Base-by-base conservation (phyloP, 2,888 invertebrate genomes). In the Chymomyza amoena region DNA sequence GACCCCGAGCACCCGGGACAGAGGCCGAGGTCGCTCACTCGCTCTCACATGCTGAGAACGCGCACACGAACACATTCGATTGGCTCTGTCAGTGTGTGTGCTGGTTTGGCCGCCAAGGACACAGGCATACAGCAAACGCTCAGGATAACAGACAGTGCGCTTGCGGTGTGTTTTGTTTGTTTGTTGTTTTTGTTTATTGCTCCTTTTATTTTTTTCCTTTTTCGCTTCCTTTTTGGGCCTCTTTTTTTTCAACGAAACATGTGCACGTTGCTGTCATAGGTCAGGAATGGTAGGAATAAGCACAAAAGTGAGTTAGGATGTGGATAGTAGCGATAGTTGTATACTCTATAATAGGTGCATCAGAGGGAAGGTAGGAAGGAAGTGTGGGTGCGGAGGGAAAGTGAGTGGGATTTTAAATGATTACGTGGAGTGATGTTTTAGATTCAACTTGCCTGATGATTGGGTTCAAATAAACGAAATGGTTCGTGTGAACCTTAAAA, bases 241-340 rank as follows among this genome's bases (percentile, higher is more conserved):
- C 51, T 52, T 63, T 69, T 69, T 75, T 82, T 76, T 78, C 77
- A n/a, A n/a, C n/a, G 86, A 75, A 83, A 77, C 83, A 81, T 88
- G 79, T 86, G 82, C 81, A 75, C 52, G 61, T 15, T 64, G 69
- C 78, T 79, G 78, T 75, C 83, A 81, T 83, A 83, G 83, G 83
- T 83, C 83, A 83, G 83, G 86, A 79, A 69, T 62, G 59, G 62
- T 69, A 60, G 39, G 39, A n/a, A 18, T 16, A 57, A 16, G 20
- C 32, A 60, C 45, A 25, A 50, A 7, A 60, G 28, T 9, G n/a
- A n/a, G 2, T 39, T 9, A 20, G n/a, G 18, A 36, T 18, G 0
- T 7, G 1, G 18, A 10, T 9, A 7, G 16, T n/a, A 10, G 5
- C 10, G 18, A 54, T 15, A 6, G 10, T 15, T 2, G 39, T 5